phyloP scores from a whole-genome alignment of 1,140 invertebrate species.

The Carposina sasakii region DNA sequence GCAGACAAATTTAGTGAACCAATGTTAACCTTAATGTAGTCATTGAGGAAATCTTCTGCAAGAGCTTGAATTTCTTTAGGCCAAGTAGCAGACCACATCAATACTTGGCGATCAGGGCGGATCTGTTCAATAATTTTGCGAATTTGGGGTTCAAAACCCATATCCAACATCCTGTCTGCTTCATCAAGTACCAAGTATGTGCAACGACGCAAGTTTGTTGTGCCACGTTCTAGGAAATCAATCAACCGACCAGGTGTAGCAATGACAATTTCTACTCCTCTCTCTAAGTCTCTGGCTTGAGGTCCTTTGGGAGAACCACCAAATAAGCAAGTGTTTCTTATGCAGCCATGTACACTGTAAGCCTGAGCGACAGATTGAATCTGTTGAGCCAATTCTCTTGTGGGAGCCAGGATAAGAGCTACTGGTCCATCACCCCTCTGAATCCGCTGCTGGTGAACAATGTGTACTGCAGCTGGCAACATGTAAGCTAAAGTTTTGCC shows the following conservation, averaged over 20 bases:
- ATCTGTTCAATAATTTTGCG: constrained; percentile 98
- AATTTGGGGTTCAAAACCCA: constrained; percentile 99
- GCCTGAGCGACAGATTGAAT: constrained; percentile 96
- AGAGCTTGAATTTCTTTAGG: constrained; percentile 96
- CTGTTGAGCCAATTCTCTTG: constrained; percentile 97
- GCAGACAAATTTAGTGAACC: constrained; percentile 94
- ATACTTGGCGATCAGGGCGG: constrained; percentile 92
- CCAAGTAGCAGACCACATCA: constrained; percentile 99
- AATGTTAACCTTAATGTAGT: constrained; percentile 95
- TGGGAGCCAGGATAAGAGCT: constrained; percentile 94
- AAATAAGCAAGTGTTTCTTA: constrained; percentile 96
- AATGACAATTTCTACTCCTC: constrained; percentile 93
- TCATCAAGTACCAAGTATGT: constrained; percentile 98
- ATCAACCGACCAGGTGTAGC: constrained; percentile 97
- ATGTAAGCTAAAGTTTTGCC: constrained; percentile 93
- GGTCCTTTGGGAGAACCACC: constrained; percentile 97
- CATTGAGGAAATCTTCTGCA: constrained; percentile 94
- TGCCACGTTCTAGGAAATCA: constrained; percentile 95
- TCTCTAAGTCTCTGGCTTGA: constrained; percentile 92
- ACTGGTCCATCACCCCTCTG: constrained; percentile 91
- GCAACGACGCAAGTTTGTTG: constrained; percentile 91
- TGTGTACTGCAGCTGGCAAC: constrained; percentile 84
- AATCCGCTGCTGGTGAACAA: constrained; percentile 80
- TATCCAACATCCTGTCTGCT: constrained; percentile 91
- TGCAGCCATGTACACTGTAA: constrained; percentile 86